Base-by-base conservation (phyloP, 2,113 vertebrate species). In the Cyanoliseus patagonus region DNA sequence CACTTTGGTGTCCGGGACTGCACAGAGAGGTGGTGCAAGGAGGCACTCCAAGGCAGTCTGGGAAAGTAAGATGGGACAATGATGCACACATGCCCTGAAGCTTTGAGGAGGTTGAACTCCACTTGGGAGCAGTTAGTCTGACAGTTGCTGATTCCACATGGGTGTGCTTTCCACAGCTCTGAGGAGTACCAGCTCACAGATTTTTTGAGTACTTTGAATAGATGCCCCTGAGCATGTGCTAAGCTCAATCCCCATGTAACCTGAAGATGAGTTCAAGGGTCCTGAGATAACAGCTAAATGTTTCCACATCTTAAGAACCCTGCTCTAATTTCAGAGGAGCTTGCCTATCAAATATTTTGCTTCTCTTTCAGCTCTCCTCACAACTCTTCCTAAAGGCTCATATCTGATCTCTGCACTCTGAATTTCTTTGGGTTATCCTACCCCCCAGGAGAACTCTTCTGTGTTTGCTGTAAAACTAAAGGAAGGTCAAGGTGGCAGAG, bases 291-390 rank as follows among this genome's bases (percentile, higher is more conserved):
- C 84, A 95, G 81, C 22, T 79, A 25, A 79, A 49, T 2, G 4
- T 41, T 37, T 44, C 13, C 15, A 85, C 41, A 66, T 87, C 74
- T 85, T 70, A 64, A 72, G 78, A 55, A 72, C 68, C 57, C 47
- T 94, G 44, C 33, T 94, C 17, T 81, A 63, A 79, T 64, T 86
- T 94, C 89, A 91, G 83, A 83, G 52, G 78, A 81, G 33, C 68
- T 73, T 75, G 31, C 74, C 75, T 67, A 94, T 97, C 84, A 95
- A 95, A 85, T 67, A 76, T 62, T 91, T 92, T 87, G 28, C 33
- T 90, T 82, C 67, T 6, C 20, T 79, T 90, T 94, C 87, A 90
- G 44, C 61, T 91, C 25, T 90, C 55, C 31, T 84, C 49, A 74
- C n/a, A 55, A 27, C n/a, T 86, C 49, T 62, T 90, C 39, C 53